Percentiles rank a stretch among this genome's conserved stretches.
Evolutionary conservation across 2,113 vertebrate species (phyloP).

Genomic region (Mesoclemmys tuberculata): DNA sequence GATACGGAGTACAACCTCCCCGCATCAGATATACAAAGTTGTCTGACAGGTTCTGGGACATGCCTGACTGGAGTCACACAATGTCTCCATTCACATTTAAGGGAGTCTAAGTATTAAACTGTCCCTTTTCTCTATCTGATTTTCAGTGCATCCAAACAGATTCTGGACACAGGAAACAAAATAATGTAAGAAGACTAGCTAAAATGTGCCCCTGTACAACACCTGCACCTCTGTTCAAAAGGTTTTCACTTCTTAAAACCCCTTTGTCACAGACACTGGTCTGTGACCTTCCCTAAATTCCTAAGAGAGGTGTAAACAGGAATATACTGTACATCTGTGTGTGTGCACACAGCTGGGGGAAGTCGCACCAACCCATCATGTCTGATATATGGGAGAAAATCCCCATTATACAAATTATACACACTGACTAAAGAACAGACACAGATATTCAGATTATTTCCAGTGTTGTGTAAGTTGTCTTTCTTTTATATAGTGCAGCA

Average conservation of each 20-base stretch:
- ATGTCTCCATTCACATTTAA: not conserved
- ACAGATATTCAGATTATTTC: not conserved
- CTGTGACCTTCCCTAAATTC: not conserved
- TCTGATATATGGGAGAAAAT: not conserved
- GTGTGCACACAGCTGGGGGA: not conserved
- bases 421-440: not conserved
- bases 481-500: not conserved
- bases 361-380: not conserved
- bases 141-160: not conserved
- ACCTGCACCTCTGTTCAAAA: not conserved
- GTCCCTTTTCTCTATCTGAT: not conserved
- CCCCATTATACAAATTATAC: not conserved
- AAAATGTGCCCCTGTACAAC: not conserved
- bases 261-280: not conserved
- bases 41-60: not conserved
- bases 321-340: not conserved
- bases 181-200: accelerated
- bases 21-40: not conserved
- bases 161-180: not conserved
- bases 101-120: not conserved
- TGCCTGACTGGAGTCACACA: not conserved
- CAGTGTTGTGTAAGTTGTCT: not conserved
- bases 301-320: not conserved
- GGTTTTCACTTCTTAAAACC: no score
- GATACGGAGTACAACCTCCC: not conserved